A percentile compares a stretch with the other conserved stretches of the same genome.
Evolutionary conservation across 1,140 invertebrate genomes (phyloP).

Genomic region (Lutraria rhynchaena): DNA sequence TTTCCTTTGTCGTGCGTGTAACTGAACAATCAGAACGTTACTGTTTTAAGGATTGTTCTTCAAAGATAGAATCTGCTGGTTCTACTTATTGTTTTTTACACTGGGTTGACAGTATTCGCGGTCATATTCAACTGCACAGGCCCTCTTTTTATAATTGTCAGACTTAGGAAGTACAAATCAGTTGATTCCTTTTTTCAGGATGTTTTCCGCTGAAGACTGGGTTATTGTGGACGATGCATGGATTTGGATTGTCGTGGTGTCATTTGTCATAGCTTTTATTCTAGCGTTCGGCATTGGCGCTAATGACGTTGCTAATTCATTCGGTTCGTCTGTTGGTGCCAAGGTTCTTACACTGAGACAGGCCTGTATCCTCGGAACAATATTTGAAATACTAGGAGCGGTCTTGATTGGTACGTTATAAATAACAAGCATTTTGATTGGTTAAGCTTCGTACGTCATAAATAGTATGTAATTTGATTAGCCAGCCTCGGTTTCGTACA

Average conservation of each 20-base stretch:
- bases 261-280: constrained; percentile 96
- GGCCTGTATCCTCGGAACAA: constrained; percentile 96
- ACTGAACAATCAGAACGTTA: too few relatives aligned
- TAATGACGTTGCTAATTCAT: constrained; percentile 99
- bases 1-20: too few relatives aligned
- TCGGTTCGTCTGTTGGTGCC: constrained; percentile 97
- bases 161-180: not conserved
- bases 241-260: constrained; percentile 92
- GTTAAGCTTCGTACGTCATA: too few relatives aligned
- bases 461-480: too few relatives aligned
- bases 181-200: not conserved
- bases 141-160: too few relatives aligned
- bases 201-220: constrained; percentile 7
- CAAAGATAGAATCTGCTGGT: too few relatives aligned
- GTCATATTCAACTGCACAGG: too few relatives aligned
- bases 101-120: too few relatives aligned
- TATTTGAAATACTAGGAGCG: constrained; percentile 92
- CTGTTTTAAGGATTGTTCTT: too few relatives aligned
- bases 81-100: too few relatives aligned
- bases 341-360: constrained; percentile 95
- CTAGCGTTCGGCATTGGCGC: constrained; percentile 98
- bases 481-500: too few relatives aligned
- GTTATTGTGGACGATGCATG: constrained; percentile 62
- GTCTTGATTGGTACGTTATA: constrained; percentile 82
- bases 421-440: too few relatives aligned